A percentile compares a stretch with the other conserved stretches of the same genome.
Conservation (phyloP, 2,888 invertebrate genomes). For the Sinelater perroti region DNA sequence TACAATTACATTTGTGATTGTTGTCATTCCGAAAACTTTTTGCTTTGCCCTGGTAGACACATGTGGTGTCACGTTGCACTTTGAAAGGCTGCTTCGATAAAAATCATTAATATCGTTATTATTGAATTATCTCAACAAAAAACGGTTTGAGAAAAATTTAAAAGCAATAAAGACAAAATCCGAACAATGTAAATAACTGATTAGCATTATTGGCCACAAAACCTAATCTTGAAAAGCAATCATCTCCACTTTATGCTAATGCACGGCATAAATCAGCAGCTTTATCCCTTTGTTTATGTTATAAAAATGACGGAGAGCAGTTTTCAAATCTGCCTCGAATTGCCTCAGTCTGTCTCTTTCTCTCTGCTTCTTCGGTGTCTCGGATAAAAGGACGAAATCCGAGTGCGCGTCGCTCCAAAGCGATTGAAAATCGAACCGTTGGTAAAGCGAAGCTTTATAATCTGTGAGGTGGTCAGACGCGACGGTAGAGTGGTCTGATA, state of each 20-base stretch:
- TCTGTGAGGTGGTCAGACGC: slow-evolving; percentile 37
- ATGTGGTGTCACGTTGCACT: no score
- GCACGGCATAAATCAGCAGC: slow-evolving; percentile 43
- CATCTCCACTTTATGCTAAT: slow-evolving; percentile 44
- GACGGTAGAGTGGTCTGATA: slow-evolving; percentile 41
- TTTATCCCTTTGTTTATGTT: slow-evolving; percentile 45
- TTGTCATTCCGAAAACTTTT: no score
- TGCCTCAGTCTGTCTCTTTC: slow-evolving; percentile 14
- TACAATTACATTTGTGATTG: no score
- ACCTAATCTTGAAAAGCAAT: slow-evolving; percentile 40
- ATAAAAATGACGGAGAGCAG: slow-evolving; percentile 38
- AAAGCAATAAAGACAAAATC: slow-evolving; percentile 35
- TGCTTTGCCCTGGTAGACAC: no score
- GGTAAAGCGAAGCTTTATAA: slow-evolving; percentile 34
- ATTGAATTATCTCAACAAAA: slow-evolving; percentile 19
- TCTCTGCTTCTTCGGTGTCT: slow-evolving; percentile 1
- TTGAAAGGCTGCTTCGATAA: no score
- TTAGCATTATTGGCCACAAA: slow-evolving; percentile 41
- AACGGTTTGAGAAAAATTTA: slow-evolving; percentile 24
- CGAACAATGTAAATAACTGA: slow-evolving; percentile 39
- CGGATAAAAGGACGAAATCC: slow-evolving; percentile 16
- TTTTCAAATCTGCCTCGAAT: slow-evolving; percentile 13
- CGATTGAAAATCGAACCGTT: slow-evolving; percentile 16
- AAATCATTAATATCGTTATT: background rate
- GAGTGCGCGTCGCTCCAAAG: slow-evolving; percentile 9